Base-by-base conservation (phyloP, 2,113 vertebrate genomes). In the Cyprinodon brontotheroides region DNA sequence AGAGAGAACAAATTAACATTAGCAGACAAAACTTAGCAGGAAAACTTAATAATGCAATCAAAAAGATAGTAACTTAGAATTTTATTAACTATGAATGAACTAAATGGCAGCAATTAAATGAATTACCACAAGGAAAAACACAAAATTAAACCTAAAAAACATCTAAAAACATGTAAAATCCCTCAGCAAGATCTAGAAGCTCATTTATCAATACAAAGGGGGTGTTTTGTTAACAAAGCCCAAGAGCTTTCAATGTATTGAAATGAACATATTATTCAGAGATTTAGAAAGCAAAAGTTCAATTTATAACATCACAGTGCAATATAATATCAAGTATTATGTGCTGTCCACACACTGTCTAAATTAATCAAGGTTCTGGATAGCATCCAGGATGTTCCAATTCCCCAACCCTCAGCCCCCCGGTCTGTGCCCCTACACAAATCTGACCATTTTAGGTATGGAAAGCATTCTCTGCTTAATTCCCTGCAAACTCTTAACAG, bases 391-490 rank as follows among this genome's bases (percentile, higher is more conserved):
- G 38, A 81, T 76, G 81, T 84, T 87, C 66, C 69, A 64, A 78
- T 83, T 87, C 83, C 86, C 81, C 77, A 15, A n/a, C 68, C 63
- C 86, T 81, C 80, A 29, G 29, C 68, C 65, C 65, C 64, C 47
- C 74, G 65, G 80, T 85, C 65, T 80, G 87, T 87, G 85, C 71
- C 77, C 79, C 79, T 79, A 87, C 91, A 87, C 80, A 85, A 84
- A 91, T 93, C 86, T 93, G 89, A 92, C 92, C 92, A 94, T 93
- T 86, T 93, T 93, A 85, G 92, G 91, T 64, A 90, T 93, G 93
- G 92, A 94, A 93, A 94, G 92, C 83, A 88, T 87, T 90, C 88
- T 89, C 87, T 68, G 80, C 63, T 68, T 79, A 82, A 75, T 87
- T 82, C 83, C 71, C 77, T 74, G 6, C 77, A 53, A 79, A 75